phyloP scores from a whole-genome alignment of 2,113 vertebrate species.

The Neotragus pygmaeus region DNA sequence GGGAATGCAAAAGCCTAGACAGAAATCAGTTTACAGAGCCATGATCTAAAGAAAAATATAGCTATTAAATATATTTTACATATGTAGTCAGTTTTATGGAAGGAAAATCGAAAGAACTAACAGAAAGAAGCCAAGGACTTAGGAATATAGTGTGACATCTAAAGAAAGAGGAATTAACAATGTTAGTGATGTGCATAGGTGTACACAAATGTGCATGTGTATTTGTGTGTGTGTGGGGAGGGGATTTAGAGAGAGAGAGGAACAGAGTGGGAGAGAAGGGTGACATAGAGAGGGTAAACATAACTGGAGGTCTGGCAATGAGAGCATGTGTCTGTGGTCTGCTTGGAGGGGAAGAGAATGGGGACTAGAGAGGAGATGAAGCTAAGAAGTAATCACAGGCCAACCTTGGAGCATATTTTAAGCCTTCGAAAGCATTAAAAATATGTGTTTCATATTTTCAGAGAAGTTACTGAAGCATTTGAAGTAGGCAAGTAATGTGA shows the following conservation, averaged over 20 bases:
- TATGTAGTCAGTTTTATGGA: neutral
- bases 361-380: neutral
- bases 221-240: rapidly evolving
- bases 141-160: neutral
- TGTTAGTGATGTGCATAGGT: neutral
- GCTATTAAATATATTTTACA: neutral
- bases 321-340: neutral
- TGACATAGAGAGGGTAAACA: neutral
- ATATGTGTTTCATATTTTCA: neutral
- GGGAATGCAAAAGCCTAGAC: neutral
- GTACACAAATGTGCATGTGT: neutral
- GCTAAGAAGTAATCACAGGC: neutral
- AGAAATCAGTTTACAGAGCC: neutral
- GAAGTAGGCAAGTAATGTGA: neutral
- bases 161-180: neutral
- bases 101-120: neutral
- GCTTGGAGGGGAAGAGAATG: neutral
- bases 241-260: neutral
- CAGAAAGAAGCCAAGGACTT: neutral
- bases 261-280: too few species aligned
- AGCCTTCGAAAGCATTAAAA: neutral
- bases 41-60: neutral
- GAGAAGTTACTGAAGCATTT: neutral
- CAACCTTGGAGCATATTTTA: neutral
- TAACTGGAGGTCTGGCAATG: neutral